Evolutionary conservation across 2,888 invertebrate species (phyloP).

Genomic region (Spialia ferax): DNA sequence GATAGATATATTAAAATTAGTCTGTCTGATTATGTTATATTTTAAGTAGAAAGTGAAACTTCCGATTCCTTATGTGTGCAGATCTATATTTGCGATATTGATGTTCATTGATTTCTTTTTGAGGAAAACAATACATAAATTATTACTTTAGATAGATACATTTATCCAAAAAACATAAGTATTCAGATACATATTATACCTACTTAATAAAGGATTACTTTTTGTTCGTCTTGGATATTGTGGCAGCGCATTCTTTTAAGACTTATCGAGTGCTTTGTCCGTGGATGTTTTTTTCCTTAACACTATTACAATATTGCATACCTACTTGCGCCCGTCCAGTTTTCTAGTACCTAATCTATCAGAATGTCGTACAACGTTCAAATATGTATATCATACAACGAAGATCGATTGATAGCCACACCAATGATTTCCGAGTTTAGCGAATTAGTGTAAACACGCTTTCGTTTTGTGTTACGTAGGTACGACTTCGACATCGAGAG

Average conservation of each 20-base stretch:
- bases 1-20: too few relatives aligned
- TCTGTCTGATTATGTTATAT: too few relatives aligned
- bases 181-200: too few relatives aligned
- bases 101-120: not conserved
- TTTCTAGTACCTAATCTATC: too few relatives aligned
- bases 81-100: not conserved
- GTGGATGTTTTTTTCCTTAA: not conserved
- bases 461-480: slow-evolving; percentile 37
- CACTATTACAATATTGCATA: not conserved
- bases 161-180: too few relatives aligned
- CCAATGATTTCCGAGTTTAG: slow-evolving; percentile 34
- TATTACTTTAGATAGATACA: too few relatives aligned
- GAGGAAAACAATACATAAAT: not conserved
- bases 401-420: slow-evolving; percentile 25
- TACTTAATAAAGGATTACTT: not conserved
- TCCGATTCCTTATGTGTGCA: slow-evolving; percentile 11
- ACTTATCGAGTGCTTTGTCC: too few relatives aligned
- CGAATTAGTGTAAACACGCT: slow-evolving; percentile 39
- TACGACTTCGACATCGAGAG: slow-evolving; percentile 35
- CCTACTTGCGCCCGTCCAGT: not conserved
- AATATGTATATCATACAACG: not conserved
- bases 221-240: not conserved
- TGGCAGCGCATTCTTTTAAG: not conserved
- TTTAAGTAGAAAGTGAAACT: too few relatives aligned
- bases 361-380: not conserved